phyloP scores from a whole-genome alignment of 2,113 vertebrate species.

The Sialia sialis region DNA sequence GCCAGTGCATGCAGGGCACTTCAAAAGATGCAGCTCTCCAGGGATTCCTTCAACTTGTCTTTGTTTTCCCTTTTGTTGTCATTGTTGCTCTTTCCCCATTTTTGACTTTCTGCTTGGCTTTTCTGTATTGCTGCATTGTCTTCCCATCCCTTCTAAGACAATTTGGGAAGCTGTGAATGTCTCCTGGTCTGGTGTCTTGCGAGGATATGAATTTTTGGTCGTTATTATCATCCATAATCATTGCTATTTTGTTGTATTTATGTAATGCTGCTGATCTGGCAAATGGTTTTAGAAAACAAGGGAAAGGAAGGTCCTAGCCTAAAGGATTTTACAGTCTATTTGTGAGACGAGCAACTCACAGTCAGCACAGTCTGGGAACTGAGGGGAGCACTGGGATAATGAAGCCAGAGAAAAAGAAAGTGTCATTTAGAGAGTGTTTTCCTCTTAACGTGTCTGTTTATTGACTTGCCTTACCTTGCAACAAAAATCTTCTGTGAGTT shows the following conservation, averaged over 20 bases:
- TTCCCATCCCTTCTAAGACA: not conserved
- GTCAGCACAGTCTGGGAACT: not conserved
- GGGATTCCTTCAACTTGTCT: slow-evolving; percentile 21
- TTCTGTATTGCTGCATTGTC: not conserved
- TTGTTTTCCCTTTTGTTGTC: slow-evolving; percentile 23
- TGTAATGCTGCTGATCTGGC: not conserved
- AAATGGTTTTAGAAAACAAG: not conserved
- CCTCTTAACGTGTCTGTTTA: not conserved
- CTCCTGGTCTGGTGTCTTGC: not conserved
- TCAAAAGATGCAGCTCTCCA: slow-evolving; percentile 45
- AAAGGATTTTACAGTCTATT: not conserved
- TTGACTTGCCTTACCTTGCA: not conserved
- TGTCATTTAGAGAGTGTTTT: not conserved
- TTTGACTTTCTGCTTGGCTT: not conserved
- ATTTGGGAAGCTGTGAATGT: not conserved
- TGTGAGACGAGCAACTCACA: not conserved
- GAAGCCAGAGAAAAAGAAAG: not conserved
- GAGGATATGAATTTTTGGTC: slow-evolving; percentile 26
- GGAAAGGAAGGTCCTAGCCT: not conserved
- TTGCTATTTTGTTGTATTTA: slow-evolving; percentile 11
- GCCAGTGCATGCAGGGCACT: not conserved
- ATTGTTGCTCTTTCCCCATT: not conserved
- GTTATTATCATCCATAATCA: not conserved
- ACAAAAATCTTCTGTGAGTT: not conserved
- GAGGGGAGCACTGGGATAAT: not conserved